Base-by-base conservation (phyloP, 2,113 vertebrate genomes). In the Calyptommatus sinebrachiatus region DNA sequence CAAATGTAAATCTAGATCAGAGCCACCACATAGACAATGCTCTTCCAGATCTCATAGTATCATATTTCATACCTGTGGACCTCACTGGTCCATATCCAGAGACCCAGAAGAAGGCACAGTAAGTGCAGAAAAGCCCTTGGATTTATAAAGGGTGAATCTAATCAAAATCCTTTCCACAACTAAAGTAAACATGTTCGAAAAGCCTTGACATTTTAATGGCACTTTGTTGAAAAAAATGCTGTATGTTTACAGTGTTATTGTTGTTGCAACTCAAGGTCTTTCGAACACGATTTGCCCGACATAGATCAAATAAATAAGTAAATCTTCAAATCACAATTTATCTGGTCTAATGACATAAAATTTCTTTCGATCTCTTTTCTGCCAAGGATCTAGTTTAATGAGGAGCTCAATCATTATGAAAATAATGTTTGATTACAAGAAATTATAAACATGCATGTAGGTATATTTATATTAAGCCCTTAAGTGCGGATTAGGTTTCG, bases 101-200 rank as follows among this genome's bases (percentile, higher is more conserved):
- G 48, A 14, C 48, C 48, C 12, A 14, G 48, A 50, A 14, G 9
- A 50, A 50, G 48, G 48, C 48, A 50, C 48, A 50, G 48, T 8
- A 5, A 50, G 48, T 50, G 48, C 48, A 50, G 48, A 50, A 50
- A 50, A 50, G 46, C 46, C 46, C 4, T 12, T 66, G 46, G 24
- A 45, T 31, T 4, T 12, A 45, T 48, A 29, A 50, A 62, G 2
- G 18, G 41, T 61, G 35, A 22, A n/a, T 31, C 63, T 67, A 24
- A 7, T 29, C 71, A 68, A 41, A 67, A 29, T 41, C 24, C 21
- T 80, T 74, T 80, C 22, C 50, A 41, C 35, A 31, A 31, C 50
- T 41, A 80, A 68, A 60, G 65, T 74, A 80, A 80, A 74, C 63
- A 21, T 26, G 7, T 29, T 21, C 60, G 45, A 67, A 81, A 68